Conservation (phyloP, 1,140 invertebrate genomes). For the Helicoverpa zea region DNA sequence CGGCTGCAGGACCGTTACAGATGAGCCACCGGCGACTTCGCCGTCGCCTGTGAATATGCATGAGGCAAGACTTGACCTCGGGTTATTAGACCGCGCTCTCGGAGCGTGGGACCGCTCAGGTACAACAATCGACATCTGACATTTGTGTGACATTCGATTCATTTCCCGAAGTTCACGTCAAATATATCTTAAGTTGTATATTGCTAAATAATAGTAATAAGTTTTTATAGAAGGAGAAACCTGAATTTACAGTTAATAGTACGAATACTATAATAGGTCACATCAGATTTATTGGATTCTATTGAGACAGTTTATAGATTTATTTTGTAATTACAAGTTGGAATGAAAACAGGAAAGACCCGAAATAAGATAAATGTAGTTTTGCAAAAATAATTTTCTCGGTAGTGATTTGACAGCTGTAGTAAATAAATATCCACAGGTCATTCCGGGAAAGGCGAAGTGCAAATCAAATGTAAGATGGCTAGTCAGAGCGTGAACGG, state of each 20-base stretch:
- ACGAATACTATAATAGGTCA: too few species aligned
- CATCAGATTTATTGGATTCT: too few species aligned
- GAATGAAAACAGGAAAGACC: neutral
- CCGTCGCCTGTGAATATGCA: slow-evolving; percentile 81
- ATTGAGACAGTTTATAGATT: too few species aligned
- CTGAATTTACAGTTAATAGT: neutral
- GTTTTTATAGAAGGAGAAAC: slow-evolving; percentile 3
- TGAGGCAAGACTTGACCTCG: slow-evolving; percentile 83
- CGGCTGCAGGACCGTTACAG: slow-evolving; percentile 84
- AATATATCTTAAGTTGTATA: slow-evolving; percentile 32
- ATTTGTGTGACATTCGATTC: slow-evolving; percentile 57
- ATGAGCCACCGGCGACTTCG: slow-evolving; percentile 71
- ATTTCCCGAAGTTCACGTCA: slow-evolving; percentile 49
- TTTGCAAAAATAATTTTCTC: neutral
- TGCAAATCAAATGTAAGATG: slow-evolving; percentile 55
- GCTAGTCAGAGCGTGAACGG: slow-evolving; percentile 58
- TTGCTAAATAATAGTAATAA: slow-evolving; percentile 19
- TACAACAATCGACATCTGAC: slow-evolving; percentile 73
- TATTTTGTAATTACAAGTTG: neutral
- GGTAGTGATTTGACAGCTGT: slow-evolving; percentile 1
- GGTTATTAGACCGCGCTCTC: slow-evolving; percentile 75
- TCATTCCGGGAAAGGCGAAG: slow-evolving; percentile 24
- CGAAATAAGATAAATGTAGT: neutral
- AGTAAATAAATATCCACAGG: neutral
- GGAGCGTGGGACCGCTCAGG: slow-evolving; percentile 78